These are phyloP conservation scores for Mus spretus DNA, from an alignment of 2,797 vertebrate species.

Conservation along the genomic window DNA sequence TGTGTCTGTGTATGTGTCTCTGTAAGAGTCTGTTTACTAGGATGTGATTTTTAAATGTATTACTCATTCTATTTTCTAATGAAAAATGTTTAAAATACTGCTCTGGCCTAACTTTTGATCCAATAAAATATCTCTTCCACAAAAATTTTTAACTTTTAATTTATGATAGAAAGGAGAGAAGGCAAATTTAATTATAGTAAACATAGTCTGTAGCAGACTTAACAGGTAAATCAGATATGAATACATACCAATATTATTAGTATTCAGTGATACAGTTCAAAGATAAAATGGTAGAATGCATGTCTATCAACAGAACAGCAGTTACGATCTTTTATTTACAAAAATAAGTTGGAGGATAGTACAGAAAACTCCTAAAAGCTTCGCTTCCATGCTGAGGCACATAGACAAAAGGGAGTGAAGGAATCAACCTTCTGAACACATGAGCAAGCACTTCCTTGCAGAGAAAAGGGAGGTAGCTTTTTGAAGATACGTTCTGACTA, in stretches of 20 bases:
- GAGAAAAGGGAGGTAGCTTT: neutral
- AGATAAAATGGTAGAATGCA: neutral
- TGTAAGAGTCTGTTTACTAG: neutral
- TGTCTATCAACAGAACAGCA: neutral
- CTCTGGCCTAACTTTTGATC: neutral
- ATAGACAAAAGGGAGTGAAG: neutral
- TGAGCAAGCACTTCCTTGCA: neutral
- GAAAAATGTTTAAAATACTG: neutral
- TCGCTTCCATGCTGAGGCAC: neutral
- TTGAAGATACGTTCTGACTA: neutral
- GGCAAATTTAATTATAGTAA: neutral
- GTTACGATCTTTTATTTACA: neutral
- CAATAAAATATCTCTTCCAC: neutral
- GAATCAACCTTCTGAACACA: neutral
- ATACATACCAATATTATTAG: neutral
- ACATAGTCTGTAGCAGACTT: neutral
- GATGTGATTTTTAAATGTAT: neutral
- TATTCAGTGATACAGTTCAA: neutral
- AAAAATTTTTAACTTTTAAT: neutral
- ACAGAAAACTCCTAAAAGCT: neutral
- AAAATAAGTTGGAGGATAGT: neutral
- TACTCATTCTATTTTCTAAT: neutral
- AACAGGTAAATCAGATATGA: neutral
- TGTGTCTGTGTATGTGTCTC: neutral
- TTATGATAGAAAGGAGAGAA: neutral